These are phyloP conservation scores for Pipistrellus nathusii DNA, from an alignment of 2,797 vertebrate species.

Conservation along the genomic window DNA sequence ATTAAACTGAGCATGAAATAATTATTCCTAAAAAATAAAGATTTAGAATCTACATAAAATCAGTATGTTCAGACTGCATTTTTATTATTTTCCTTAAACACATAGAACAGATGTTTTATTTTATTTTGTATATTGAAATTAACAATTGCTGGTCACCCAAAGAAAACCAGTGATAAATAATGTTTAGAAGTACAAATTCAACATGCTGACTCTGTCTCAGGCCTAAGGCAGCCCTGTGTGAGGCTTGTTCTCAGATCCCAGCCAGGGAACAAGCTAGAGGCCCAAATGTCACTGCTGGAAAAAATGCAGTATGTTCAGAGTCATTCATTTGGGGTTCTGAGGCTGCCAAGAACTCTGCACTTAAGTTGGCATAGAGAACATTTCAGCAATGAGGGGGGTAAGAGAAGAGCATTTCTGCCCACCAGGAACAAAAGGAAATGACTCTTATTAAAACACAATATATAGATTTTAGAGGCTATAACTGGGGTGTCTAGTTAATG, in stretches of 20 bases:
- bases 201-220: not conserved
- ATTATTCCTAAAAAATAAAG: conserved; percentile 63
- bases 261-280: conserved; percentile 2
- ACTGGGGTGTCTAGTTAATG: not conserved
- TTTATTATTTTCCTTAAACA: conserved; percentile 44
- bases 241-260: conserved; percentile 13
- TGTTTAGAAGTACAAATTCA: not conserved
- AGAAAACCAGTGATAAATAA: not conserved
- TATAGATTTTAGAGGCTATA: not conserved
- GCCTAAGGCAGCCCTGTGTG: not conserved
- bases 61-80: not conserved
- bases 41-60: conserved; percentile 60
- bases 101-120: not conserved
- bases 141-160: not conserved
- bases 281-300: not conserved
- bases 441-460: not conserved
- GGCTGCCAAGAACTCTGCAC: conserved; percentile 28
- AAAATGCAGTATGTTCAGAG: conserved; percentile 5
- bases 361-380: not conserved
- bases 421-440: not conserved
- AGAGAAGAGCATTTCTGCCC: not conserved
- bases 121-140: conserved; percentile 45
- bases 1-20: conserved; percentile 10
- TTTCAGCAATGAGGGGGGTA: not conserved
- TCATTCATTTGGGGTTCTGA: conserved; percentile 46